Percentiles rank a stretch among this genome's conserved stretches.
phyloP scores from a whole-genome alignment of 2,113 vertebrate species.

The Poecilia latipinna region DNA sequence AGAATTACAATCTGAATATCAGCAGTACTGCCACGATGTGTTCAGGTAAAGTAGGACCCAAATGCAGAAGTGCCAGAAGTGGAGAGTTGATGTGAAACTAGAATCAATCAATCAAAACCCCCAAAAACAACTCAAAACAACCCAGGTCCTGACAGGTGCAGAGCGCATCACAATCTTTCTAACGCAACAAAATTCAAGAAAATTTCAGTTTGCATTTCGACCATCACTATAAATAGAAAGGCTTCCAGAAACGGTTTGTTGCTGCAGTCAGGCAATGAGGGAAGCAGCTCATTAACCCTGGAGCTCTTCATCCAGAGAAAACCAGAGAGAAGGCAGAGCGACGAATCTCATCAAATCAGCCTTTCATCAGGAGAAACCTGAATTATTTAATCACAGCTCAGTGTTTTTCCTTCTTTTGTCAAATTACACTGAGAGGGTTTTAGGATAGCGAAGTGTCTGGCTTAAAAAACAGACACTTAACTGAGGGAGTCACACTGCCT shows the following conservation, averaged over 20 bases:
- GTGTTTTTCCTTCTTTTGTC: not conserved
- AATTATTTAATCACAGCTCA: not conserved
- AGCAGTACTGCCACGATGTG: no score
- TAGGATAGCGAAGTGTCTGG: not conserved
- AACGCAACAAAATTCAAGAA: no score
- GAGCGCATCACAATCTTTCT: not conserved
- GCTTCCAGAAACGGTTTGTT: not conserved
- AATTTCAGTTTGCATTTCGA: not conserved
- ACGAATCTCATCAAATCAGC: slow-evolving; percentile 1
- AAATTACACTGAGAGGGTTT: not conserved
- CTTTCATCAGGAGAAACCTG: slow-evolving; percentile 2
- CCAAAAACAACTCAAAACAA: no score
- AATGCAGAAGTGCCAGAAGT: no score
- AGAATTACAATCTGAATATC: no score
- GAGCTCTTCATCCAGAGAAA: not conserved
- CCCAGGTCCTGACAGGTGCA: no score
- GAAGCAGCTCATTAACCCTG: slow-evolving; percentile 29
- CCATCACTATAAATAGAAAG: not conserved
- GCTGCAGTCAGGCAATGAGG: slow-evolving; percentile 6
- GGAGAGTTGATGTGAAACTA: no score
- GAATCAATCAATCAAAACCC: no score
- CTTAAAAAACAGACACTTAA: not conserved
- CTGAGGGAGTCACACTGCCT: slow-evolving; percentile 46
- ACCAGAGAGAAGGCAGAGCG: no score
- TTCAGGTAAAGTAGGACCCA: no score